These are phyloP conservation scores for Lepidocyrtoides sp. DNA, from an alignment of 2,888 invertebrate species.

Conservation along the genomic window DNA sequence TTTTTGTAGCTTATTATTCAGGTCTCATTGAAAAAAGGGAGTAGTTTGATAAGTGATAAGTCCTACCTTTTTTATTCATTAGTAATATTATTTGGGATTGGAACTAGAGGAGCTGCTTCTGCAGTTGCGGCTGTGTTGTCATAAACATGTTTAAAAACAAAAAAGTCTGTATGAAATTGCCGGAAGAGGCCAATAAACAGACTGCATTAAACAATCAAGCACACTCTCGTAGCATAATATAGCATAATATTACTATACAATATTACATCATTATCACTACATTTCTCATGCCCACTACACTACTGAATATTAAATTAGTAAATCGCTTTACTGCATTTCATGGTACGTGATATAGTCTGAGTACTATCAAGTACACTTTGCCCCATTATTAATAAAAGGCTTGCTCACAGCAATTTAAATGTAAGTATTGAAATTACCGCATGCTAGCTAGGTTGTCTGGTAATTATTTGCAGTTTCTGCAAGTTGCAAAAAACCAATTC, in stretches of 20 bases:
- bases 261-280: constrained; percentile 52
- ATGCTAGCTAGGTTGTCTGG: too few relatives aligned
- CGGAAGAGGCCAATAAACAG: constrained; percentile 72
- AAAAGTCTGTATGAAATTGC: constrained; percentile 58
- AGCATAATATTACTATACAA: constrained; percentile 43
- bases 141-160: constrained; percentile 38
- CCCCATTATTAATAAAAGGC: background rate
- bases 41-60: constrained; percentile 24
- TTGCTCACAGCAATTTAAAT: too few relatives aligned
- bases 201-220: constrained; percentile 69
- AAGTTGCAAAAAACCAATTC: too few relatives aligned
- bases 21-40: constrained; percentile 33
- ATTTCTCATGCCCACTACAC: constrained; percentile 35
- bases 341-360: constrained; percentile 19
- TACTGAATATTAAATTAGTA: constrained; percentile 43
- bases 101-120: constrained; percentile 52
- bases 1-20: constrained; percentile 43
- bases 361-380: background rate
- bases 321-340: background rate
- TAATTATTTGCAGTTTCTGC: too few relatives aligned
- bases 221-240: constrained; percentile 36
- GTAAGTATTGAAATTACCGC: too few relatives aligned
- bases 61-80: constrained; percentile 8
- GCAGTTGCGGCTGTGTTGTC: constrained; percentile 46
- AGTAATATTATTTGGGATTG: constrained; percentile 23